Evolutionary conservation across 2,797 vertebrate species (phyloP).

Genomic region (Amniataba percoides): DNA sequence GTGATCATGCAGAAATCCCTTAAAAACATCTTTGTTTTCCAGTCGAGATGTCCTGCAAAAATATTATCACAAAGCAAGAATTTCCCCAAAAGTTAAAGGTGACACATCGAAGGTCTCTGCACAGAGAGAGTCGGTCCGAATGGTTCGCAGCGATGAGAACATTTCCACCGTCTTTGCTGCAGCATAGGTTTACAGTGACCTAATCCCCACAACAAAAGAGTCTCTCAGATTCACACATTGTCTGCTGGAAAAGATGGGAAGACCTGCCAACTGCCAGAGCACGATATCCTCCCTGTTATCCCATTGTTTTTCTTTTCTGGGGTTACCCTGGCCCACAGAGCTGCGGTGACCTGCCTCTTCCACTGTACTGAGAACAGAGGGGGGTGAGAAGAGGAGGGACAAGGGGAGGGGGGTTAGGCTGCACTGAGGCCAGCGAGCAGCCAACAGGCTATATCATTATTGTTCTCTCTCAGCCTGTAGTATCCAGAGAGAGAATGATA

Average conservation of each 20-base stretch:
- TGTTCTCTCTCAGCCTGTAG: constrained; percentile 52
- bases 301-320: constrained; percentile 74
- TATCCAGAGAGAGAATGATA: constrained; percentile 41
- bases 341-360: constrained; percentile 64
- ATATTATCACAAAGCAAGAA: constrained; percentile 12
- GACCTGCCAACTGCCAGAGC: constrained; percentile 68
- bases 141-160: constrained; percentile 28
- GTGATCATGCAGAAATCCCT: not conserved
- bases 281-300: constrained; percentile 69
- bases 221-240: constrained; percentile 65
- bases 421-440: constrained; percentile 38
- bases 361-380: constrained; percentile 49
- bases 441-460: constrained; percentile 57
- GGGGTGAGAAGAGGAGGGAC: no score
- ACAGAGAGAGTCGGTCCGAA: constrained; percentile 2
- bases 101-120: not conserved
- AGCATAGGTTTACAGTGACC: constrained; percentile 67
- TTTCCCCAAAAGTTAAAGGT: constrained; percentile 25
- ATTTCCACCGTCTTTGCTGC: constrained; percentile 55
- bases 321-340: constrained; percentile 66
- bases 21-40: constrained; percentile 4
- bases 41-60: constrained; percentile 10
- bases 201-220: constrained; percentile 71
- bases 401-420: constrained; percentile 1
- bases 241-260: constrained; percentile 66